Evolutionary conservation across 2,888 invertebrate genomes (phyloP).

Genomic region (Cheiracanthium punctorium): DNA sequence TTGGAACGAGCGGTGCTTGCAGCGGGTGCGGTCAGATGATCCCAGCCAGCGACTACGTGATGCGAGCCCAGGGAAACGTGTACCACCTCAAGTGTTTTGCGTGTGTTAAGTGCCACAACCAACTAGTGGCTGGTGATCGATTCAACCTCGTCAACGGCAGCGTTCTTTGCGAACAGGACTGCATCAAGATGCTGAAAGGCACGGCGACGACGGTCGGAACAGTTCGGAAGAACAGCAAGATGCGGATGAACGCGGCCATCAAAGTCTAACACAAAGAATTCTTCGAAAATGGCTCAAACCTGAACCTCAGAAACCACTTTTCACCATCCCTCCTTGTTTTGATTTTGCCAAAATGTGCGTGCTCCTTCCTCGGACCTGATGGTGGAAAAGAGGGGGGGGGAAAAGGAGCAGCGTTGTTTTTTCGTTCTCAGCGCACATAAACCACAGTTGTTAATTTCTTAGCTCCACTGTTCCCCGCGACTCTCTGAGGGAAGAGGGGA

Average conservation of each 20-base stretch:
- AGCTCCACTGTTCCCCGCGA: neutral
- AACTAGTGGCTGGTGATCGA: constrained; percentile 90
- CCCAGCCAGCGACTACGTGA: constrained; percentile 94
- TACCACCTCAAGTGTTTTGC: constrained; percentile 97
- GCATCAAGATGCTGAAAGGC: constrained; percentile 89
- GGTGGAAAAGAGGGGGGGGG: too few relatives aligned
- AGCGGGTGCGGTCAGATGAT: constrained; percentile 93
- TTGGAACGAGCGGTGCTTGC: constrained; percentile 88
- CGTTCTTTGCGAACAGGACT: constrained; percentile 95
- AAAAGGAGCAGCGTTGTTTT: neutral
- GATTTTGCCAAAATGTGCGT: neutral
- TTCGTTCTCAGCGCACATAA: neutral
- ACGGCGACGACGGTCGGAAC: constrained; percentile 46
- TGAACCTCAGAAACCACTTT: neutral
- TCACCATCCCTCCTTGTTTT: neutral
- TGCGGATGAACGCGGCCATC: constrained; percentile 69
- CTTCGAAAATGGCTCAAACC: neutral
- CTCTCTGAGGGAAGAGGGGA: neutral
- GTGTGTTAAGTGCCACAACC: constrained; percentile 93
- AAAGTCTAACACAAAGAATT: constrained; percentile 50
- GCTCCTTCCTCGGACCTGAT: neutral
- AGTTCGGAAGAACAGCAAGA: constrained; percentile 61
- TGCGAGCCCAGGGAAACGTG: constrained; percentile 85
- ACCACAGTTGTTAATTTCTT: neutral
- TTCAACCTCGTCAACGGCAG: constrained; percentile 93